Evolutionary conservation across 2,888 invertebrate genomes (phyloP), one percentile per base, ranked within the genome.

Genomic region (Pantelozetes paolii): DNA sequence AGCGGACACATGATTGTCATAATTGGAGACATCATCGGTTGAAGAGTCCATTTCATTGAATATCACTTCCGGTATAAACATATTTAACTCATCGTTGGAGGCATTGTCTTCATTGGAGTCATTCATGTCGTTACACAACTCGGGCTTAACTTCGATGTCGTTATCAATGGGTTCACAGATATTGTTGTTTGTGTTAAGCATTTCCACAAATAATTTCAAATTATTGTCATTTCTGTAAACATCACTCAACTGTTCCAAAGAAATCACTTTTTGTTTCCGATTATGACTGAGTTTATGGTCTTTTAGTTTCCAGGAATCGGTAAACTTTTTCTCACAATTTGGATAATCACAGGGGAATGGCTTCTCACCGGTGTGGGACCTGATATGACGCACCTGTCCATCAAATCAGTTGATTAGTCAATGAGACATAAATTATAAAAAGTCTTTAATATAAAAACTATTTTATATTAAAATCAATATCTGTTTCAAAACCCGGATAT

Each of bases 241-340:
- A 67, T 67, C 23, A 40, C 23, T 42, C 11, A 32, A 67, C 13
- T 36, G 18, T 23, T 23, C 23, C 2, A 23, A 2, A 23, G 67
- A n/a, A 42, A 36, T 57, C 5, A 23, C 2, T 23, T 6, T 13
- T 23, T 20, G 8, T 23, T 67, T 67, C 15, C 36, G 36, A 15
- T 67, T 36, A 23, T 67, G 67, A n/a, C 40, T 67, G 3, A 67
- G 11, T 11, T 36, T 67, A 42, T 67, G 67, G 36, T 67, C 67
- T 23, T 67, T 67, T 40, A 18, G 40, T 67, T 67, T 67, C 67
- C 67, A 67, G 20, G 67, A 67, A 77, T 94, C 86, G 0, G 94
- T 94, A 80, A 94, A 94, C 0, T 90, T 90, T 82, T 94, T 94
- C 0, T 90, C 91, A 81, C 94, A 94, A 62, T 88, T 88, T 77